A percentile compares a stretch with the other conserved stretches of the same genome.
Evolutionary conservation across 2,113 vertebrate species (phyloP).

Genomic region (Saguinus imperator): DNA sequence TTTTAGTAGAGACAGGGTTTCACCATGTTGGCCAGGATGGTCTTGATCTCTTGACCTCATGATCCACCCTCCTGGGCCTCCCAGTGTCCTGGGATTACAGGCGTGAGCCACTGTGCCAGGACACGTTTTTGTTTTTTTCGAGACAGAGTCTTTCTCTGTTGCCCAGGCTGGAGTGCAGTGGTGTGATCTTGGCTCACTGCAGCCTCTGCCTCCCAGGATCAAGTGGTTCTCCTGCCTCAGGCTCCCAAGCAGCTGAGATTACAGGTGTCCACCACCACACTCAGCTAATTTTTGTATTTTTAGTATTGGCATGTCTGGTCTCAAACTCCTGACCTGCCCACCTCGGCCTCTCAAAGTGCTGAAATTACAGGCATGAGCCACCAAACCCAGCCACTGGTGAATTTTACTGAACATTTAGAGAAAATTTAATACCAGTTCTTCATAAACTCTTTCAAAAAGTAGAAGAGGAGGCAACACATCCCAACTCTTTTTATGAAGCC

Average conservation of each 20-base stretch:
- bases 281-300: background rate
- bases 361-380: background rate
- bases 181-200: too few relatives aligned
- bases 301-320: background rate
- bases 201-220: too few relatives aligned
- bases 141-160: too few relatives aligned
- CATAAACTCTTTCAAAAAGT: background rate
- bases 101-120: too few relatives aligned
- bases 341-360: background rate
- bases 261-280: background rate
- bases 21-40: background rate
- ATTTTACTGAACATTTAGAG: slow-evolving; percentile 3
- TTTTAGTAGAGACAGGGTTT: background rate
- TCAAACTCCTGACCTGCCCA: background rate
- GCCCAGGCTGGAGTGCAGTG: too few relatives aligned
- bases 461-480: background rate
- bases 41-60: background rate
- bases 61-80: background rate
- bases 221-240: too few relatives aligned
- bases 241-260: too few relatives aligned
- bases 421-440: background rate
- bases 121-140: too few relatives aligned
- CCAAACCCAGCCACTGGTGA: background rate
- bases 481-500: background rate
- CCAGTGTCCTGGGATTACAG: too few relatives aligned